A percentile compares a stretch with the other conserved stretches of the same genome.
phyloP scores from a whole-genome alignment of 2,797 vertebrate genomes.

The Discoglossus pictus region DNA sequence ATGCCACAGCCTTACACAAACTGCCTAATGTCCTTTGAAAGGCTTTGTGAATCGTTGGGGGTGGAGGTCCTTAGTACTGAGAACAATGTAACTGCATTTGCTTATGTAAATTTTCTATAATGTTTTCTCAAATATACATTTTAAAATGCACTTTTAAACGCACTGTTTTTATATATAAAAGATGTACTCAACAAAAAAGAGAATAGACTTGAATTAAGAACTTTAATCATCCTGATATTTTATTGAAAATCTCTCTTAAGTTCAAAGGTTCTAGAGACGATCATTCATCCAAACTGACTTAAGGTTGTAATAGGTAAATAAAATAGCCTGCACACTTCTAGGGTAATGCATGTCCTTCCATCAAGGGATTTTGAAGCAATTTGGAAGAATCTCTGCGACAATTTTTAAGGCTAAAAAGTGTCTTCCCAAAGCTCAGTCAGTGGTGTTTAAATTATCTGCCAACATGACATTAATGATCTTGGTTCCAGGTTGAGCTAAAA shows the following conservation, averaged over 20 bases:
- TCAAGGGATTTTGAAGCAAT: slow-evolving; percentile 77
- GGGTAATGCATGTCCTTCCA: slow-evolving; percentile 76
- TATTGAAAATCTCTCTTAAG: slow-evolving; percentile 78
- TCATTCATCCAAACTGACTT: slow-evolving; percentile 77
- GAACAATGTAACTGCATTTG: no score
- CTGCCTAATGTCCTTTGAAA: no score
- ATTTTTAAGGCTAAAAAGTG: slow-evolving; percentile 75
- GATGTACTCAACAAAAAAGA: slow-evolving; percentile 40
- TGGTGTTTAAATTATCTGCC: slow-evolving; percentile 80
- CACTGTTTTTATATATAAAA: no score
- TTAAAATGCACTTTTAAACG: no score
- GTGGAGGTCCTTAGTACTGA: no score
- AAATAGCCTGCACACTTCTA: slow-evolving; percentile 77
- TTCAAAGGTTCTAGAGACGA: slow-evolving; percentile 80
- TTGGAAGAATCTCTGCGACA: slow-evolving; percentile 76
- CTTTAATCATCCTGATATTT: slow-evolving; percentile 70
- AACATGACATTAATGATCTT: slow-evolving; percentile 72
- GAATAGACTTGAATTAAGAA: slow-evolving; percentile 68
- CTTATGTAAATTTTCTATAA: no score
- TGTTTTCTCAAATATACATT: no score
- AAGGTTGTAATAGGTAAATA: slow-evolving; percentile 78
- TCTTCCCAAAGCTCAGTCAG: slow-evolving; percentile 72
- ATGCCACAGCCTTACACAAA: no score
- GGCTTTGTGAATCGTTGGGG: no score
- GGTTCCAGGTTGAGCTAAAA: slow-evolving; percentile 74